phyloP scores from a whole-genome alignment of 1,140 invertebrate species.

The Eupeodes corollae region DNA sequence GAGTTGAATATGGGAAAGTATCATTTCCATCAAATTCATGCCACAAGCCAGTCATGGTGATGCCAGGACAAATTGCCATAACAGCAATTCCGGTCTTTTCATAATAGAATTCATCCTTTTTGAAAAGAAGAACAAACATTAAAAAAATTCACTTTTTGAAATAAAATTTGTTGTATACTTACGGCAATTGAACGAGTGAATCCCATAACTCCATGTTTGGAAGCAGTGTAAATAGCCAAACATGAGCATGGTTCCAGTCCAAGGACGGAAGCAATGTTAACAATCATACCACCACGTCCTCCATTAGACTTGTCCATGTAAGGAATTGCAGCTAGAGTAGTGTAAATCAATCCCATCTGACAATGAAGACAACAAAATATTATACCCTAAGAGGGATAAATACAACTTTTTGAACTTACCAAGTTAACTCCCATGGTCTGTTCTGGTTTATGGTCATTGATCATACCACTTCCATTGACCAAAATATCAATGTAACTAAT shows the following conservation, averaged over 20 bases:
- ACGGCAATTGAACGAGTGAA: conserved; percentile 24
- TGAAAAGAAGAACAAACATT: not conserved
- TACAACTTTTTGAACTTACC: not conserved
- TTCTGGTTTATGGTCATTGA: not conserved
- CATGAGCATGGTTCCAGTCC: conserved; percentile 30
- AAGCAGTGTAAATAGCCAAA: conserved; percentile 29
- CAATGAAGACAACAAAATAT: not conserved
- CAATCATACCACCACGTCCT: conserved; percentile 45
- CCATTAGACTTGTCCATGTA: conserved; percentile 43
- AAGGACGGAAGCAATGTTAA: conserved; percentile 47
- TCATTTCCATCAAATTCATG: conserved; percentile 14
- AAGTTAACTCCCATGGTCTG: conserved; percentile 3
- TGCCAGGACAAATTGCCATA: conserved; percentile 1
- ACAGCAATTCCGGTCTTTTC: not conserved
- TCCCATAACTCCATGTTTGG: conserved; percentile 35
- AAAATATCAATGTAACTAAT: not conserved
- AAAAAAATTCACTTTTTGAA: not conserved
- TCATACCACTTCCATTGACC: conserved; percentile 2
- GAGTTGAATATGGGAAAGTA: conserved; percentile 12
- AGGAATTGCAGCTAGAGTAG: not conserved
- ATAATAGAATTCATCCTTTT: not conserved
- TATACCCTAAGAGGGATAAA: not conserved
- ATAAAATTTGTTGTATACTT: not conserved
- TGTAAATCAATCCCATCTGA: conserved; percentile 3
- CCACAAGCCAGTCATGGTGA: conserved; percentile 15